Base-by-base conservation (phyloP, 2,888 invertebrate species). In the Azorinus chamasolen region DNA sequence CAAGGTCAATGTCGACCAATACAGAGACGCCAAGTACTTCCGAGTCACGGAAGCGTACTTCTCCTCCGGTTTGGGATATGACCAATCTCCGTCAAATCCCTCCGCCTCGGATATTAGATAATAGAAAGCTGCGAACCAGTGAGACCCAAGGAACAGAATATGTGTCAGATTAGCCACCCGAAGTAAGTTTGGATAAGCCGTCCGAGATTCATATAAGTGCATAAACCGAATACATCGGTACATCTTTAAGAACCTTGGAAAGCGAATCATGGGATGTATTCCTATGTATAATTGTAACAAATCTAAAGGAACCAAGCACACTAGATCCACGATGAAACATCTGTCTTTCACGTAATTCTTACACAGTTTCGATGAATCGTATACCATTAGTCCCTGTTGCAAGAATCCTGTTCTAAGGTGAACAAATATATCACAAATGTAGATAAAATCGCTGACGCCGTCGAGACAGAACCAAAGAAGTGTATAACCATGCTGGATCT, bases 51-150 rank as follows among this genome's bases (percentile, higher is more conserved):
- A 96, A 1, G 97, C 96, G 93, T 97, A 98, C 46, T 89, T 88
- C 12, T 90, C 92, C 6, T 83, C 88, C 3, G 97, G 97, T 63
- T 51, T 96, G 0, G 93, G 93, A 81, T 94, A 94, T 0, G 92
- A 90, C 94, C 94, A 94, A 10, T 89, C 86, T 24, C 93, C 94
- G 75, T 96, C 95, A 93, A 92, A 93, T 8, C 88, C 89, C 64
- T 92, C 92, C 1, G 91, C 91, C 92, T 98, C 97, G 6, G 98
- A 98, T 68, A 98, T 95, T 90, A 98, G 94, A 94, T 96, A 98
- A 94, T 98, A 98, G 95, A 98, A 98, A 93, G 98, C 98, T 68
- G 98, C 98, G 93, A 98, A 98, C 98, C 98, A 98, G 93, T 98
- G 98, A 59, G 98, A 98, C 89, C 98, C 95, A 90, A 98, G 97